phyloP scores from a whole-genome alignment of 2,888 invertebrate species.

The Hirudinaria manillensis region DNA sequence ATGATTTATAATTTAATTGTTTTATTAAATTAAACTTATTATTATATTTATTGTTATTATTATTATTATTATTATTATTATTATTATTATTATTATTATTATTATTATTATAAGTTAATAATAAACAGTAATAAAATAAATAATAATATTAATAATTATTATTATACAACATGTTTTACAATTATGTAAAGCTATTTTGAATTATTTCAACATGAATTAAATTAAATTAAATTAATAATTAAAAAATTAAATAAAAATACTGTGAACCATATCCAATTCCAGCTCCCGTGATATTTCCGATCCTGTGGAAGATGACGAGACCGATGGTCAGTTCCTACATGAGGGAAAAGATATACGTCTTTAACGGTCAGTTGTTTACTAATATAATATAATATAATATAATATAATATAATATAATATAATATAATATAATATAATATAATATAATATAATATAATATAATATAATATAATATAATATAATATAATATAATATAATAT shows the following conservation, averaged over 20 bases:
- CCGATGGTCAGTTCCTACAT: constrained; percentile 82
- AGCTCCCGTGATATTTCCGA: constrained; percentile 79
- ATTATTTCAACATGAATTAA: not conserved
- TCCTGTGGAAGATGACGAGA: constrained; percentile 76
- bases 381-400: not conserved
- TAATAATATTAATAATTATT: not conserved
- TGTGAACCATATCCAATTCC: not conserved
- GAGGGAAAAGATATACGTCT: constrained; percentile 76
- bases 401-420: too few species aligned
- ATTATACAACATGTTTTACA: not conserved
- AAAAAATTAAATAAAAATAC: not conserved
- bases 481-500: too few species aligned
- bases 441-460: too few species aligned
- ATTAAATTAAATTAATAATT: too few species aligned
- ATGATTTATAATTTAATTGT: not conserved
- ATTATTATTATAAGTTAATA: too few species aligned
- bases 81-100: not conserved
- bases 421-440: too few species aligned
- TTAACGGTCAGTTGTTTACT: constrained; percentile 61
- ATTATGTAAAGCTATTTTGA: not conserved
- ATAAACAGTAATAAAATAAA: not conserved
- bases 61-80: too few species aligned
- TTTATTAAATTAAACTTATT: not conserved
- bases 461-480: too few species aligned
- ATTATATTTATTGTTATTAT: not conserved